These are phyloP conservation scores for Eilema sororculum DNA, from an alignment of 2,888 invertebrate genomes.

Conservation along the genomic window DNA sequence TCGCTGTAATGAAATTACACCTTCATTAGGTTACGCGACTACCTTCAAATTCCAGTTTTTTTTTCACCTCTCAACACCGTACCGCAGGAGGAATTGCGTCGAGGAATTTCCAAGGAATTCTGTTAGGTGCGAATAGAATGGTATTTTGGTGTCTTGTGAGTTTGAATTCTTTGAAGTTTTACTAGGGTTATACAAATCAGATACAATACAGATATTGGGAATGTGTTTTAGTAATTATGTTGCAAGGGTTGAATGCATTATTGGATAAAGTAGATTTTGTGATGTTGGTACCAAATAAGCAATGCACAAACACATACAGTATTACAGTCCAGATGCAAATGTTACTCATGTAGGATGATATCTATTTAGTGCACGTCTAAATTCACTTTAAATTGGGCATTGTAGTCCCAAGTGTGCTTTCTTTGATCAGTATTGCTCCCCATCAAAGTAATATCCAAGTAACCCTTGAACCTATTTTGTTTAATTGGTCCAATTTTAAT, in stretches of 20 bases:
- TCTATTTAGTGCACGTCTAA: too few species aligned
- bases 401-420: background rate
- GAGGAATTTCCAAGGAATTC: slow-evolving; percentile 40
- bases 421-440: background rate
- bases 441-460: background rate
- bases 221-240: background rate
- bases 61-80: slow-evolving; percentile 22
- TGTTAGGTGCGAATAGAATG: slow-evolving; percentile 27
- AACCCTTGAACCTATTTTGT: background rate
- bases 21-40: slow-evolving; percentile 51
- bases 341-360: too few species aligned
- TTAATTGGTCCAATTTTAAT: background rate
- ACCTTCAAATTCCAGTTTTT: slow-evolving; percentile 37
- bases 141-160: background rate
- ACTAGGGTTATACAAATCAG: too few species aligned
- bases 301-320: too few species aligned
- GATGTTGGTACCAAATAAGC: background rate
- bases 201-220: background rate
- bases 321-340: too few species aligned
- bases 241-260: background rate
- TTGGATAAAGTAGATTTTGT: background rate
- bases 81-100: slow-evolving; percentile 36
- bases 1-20: slow-evolving; percentile 52
- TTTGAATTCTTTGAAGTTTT: background rate
- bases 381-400: background rate